Conservation (phyloP, 2,888 invertebrate species). For the Eristalinus aeneus region DNA sequence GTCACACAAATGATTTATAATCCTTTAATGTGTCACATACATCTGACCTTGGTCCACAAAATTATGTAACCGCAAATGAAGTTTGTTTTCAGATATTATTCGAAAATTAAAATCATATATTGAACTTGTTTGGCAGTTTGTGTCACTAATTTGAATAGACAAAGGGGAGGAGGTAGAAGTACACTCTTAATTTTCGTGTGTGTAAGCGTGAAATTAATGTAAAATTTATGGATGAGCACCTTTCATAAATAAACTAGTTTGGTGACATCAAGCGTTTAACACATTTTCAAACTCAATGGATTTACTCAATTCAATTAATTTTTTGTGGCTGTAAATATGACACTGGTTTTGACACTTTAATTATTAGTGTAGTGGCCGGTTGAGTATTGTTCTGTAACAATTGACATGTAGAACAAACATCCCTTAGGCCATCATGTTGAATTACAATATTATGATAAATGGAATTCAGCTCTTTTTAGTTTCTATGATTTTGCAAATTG, state of each 20-base stretch:
- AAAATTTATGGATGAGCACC: background rate
- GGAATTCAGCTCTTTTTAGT: too few species aligned
- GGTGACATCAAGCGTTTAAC: background rate
- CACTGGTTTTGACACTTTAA: too few species aligned
- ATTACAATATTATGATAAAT: too few species aligned
- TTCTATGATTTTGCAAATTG: too few species aligned
- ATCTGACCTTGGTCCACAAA: background rate
- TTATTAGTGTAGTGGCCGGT: too few species aligned
- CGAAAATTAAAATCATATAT: background rate
- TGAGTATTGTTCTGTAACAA: too few species aligned
- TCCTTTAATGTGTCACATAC: background rate
- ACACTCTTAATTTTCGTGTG: background rate
- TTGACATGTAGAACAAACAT: too few species aligned
- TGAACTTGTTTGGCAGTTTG: background rate
- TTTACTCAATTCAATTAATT: too few species aligned
- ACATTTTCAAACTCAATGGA: too few species aligned
- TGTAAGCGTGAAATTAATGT: background rate
- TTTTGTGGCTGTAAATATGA: too few species aligned
- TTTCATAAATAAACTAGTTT: background rate
- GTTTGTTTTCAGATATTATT: background rate
- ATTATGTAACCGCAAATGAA: background rate
- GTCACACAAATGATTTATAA: background rate
- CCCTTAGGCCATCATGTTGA: too few species aligned
- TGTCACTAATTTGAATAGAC: background rate
- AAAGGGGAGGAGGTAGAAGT: background rate